These are phyloP conservation scores for Achatina immaculata DNA, from an alignment of 1,140 invertebrate genomes.

Conservation along the genomic window DNA sequence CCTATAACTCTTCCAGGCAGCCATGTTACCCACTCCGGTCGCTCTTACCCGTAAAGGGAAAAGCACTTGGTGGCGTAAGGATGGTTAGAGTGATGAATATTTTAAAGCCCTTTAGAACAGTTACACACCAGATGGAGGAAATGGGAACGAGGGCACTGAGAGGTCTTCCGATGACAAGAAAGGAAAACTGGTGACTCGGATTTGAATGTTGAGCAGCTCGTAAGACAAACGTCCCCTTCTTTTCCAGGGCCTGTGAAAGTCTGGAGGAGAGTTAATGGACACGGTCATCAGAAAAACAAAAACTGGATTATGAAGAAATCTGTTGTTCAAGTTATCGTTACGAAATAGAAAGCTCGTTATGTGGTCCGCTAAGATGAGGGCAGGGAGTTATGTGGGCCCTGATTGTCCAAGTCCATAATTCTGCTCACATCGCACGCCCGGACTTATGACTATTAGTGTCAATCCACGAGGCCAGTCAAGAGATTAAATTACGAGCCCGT, in stretches of 20 bases:
- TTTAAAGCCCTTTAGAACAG: background rate
- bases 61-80: conserved; percentile 4
- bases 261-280: background rate
- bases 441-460: background rate
- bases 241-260: background rate
- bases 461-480: background rate
- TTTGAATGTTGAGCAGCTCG: conserved; percentile 1
- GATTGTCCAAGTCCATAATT: background rate
- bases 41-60: background rate
- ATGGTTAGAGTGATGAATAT: conserved; percentile 32
- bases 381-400: background rate
- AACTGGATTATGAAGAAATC: background rate
- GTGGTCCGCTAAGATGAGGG: conserved; percentile 8
- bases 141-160: background rate
- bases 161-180: background rate
- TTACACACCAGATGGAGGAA: conserved; percentile 20
- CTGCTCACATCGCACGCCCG: background rate
- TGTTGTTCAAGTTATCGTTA: conserved; percentile 7
- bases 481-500: background rate
- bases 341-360: conserved; percentile 11
- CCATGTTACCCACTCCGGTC: background rate
- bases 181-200: background rate
- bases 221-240: background rate
- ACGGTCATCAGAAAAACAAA: conserved; percentile 1
- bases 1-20: background rate